Conservation (phyloP, 2,113 vertebrate species). For the Cercopithecus mona region DNA sequence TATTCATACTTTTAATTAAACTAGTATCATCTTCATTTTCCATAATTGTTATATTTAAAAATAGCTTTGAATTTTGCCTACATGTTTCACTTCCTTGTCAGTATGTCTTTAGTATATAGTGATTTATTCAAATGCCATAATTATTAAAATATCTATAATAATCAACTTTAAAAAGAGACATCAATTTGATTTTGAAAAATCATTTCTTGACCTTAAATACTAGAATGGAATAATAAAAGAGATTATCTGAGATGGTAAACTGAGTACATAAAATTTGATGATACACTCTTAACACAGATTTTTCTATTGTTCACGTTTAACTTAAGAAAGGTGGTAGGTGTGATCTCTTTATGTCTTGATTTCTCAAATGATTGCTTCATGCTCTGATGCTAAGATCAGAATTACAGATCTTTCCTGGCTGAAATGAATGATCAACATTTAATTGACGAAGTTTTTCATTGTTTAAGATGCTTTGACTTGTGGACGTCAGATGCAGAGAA, state of each 20-base stretch:
- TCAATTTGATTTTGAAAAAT: neutral
- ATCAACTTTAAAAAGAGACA: neutral
- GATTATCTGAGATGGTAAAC: neutral
- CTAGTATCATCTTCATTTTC: neutral
- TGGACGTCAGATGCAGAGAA: neutral
- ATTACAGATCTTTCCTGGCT: neutral
- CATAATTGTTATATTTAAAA: neutral
- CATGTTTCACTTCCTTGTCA: neutral
- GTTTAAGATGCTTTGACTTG: neutral
- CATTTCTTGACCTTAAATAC: neutral
- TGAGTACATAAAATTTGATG: constrained; percentile 3
- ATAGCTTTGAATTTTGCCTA: neutral
- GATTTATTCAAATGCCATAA: neutral
- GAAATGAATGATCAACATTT: neutral
- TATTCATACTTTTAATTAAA: neutral
- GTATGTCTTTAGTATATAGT: neutral
- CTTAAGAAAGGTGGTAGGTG: neutral
- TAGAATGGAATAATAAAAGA: neutral
- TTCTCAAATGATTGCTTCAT: neutral
- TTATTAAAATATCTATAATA: neutral
- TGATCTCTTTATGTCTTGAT: neutral
- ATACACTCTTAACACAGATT: neutral
- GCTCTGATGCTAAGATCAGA: neutral
- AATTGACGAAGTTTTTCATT: neutral
- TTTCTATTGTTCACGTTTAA: neutral